Evolutionary conservation across 2,113 vertebrate species (phyloP).

Genomic region (Ibidorhyncha struthersii): DNA sequence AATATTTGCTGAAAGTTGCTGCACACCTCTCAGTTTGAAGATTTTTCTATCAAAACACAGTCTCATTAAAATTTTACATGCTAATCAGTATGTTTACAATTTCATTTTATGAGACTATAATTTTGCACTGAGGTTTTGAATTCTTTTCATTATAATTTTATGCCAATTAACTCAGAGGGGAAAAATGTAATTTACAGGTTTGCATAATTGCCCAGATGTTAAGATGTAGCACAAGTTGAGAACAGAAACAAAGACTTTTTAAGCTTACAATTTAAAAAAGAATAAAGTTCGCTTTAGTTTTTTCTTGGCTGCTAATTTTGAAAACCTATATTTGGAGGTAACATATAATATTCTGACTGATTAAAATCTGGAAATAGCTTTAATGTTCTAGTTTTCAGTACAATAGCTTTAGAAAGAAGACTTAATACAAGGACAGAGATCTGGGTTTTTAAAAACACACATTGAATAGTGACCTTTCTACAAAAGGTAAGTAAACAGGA

Average conservation of each 20-base stretch:
- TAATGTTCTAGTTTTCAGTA: neutral
- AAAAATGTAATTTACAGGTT: slow-evolving; percentile 71
- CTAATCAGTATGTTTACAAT: slow-evolving; percentile 73
- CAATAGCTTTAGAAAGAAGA: neutral
- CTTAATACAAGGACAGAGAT: neutral
- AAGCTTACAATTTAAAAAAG: slow-evolving; percentile 16
- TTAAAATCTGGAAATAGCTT: slow-evolving; percentile 27
- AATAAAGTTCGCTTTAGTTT: slow-evolving; percentile 13
- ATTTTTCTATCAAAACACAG: slow-evolving; percentile 67
- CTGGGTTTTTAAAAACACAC: neutral
- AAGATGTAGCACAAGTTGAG: slow-evolving; percentile 34
- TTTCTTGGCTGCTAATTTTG: slow-evolving; percentile 33
- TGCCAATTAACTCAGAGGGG: slow-evolving; percentile 70
- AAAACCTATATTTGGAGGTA: slow-evolving; percentile 44
- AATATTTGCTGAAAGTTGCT: slow-evolving; percentile 71
- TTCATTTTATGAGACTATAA: slow-evolving; percentile 65
- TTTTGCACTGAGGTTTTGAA: slow-evolving; percentile 57
- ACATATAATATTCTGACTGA: neutral
- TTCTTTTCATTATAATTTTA: slow-evolving; percentile 72
- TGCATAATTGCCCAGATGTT: slow-evolving; percentile 74
- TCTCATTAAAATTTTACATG: slow-evolving; percentile 73
- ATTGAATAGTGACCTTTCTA: neutral
- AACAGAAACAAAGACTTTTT: slow-evolving; percentile 37
- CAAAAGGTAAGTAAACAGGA: fast-evolving
- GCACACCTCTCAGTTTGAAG: slow-evolving; percentile 56